Base-by-base conservation (phyloP, 2,888 invertebrate genomes). In the Eulithis testata region DNA sequence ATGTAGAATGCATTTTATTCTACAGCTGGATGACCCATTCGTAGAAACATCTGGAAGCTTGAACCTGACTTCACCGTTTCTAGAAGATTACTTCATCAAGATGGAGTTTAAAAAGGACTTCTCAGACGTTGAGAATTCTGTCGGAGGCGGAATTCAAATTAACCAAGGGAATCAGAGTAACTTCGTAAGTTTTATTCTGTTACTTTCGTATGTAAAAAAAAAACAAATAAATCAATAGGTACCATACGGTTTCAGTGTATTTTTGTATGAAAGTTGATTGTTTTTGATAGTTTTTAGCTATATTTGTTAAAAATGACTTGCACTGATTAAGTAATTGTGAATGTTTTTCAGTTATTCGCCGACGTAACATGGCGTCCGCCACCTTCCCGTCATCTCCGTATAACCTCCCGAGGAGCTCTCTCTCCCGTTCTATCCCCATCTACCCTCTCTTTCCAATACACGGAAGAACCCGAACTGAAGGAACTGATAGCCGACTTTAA, bases 101-200 rank as follows among this genome's bases (percentile, higher is more conserved):
- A 89, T 96, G 75, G 92, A 94, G 72, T 94, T 95, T 52, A 96
- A 95, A 74, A 96, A 96, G 74, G 95, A 96, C 76, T 95, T 96
- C 69, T 94, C 95, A 0, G 94, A 94, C 0, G 84, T 90, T 0
- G 96, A 96, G 73, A 96, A 95, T 70, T 86, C 91, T 2, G 78
- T 97, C 0, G 95, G 95, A 37, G 93, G 96, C 3, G 94, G 94
- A 11, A 94, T 96, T 52, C 94, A 94, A 57, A 89, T 95, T 21
- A 89, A 90, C 3, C 94, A 95, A 68, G 94, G 94, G 11, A 87
- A 90, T 3, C 92, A 90, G 9, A 81, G 90, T 43, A 94, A 94
- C 72, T 94, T 94, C 78, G 94, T 95, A 71, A 88, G 89, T 86
- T 9, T 11, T 14, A n/a, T 6, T 6, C 44, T 5, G 3, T 31